These are phyloP conservation scores for Ceratina japonica DNA, from an alignment of 1,140 invertebrate species.

Conservation along the genomic window DNA sequence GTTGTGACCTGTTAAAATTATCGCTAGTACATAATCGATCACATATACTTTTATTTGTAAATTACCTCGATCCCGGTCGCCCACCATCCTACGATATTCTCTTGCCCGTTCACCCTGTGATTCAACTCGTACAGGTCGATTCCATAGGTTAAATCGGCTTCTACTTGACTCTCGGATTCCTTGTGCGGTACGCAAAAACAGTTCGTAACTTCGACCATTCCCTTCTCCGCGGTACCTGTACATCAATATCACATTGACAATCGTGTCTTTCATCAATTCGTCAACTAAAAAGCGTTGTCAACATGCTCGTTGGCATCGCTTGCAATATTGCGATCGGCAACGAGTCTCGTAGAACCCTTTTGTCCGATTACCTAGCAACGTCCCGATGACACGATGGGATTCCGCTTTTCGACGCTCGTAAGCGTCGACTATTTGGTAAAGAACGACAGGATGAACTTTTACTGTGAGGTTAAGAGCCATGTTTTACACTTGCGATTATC, in stretches of 20 bases:
- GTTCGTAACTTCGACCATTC: conserved; percentile 96
- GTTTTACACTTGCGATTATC: conserved; percentile 68
- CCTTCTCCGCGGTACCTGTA: conserved; percentile 92
- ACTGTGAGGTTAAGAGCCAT: conserved; percentile 91
- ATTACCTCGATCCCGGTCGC: conserved; percentile 92
- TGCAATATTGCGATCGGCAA: background rate
- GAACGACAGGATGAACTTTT: conserved; percentile 96
- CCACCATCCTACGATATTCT: conserved; percentile 98
- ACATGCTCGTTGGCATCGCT: too few species aligned
- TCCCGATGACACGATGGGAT: conserved; percentile 96
- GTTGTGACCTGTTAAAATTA: too few species aligned
- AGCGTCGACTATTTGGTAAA: conserved; percentile 98
- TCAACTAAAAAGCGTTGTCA: background rate
- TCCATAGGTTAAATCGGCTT: conserved; percentile 97
- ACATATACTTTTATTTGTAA: too few species aligned
- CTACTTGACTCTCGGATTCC: conserved; percentile 96
- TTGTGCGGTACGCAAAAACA: conserved; percentile 99
- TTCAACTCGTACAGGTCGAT: conserved; percentile 97
- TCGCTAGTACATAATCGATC: too few species aligned
- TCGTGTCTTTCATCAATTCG: background rate
- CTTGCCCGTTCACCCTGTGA: conserved; percentile 92
- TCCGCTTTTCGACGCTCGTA: conserved; percentile 97
- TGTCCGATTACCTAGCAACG: conserved; percentile 92
- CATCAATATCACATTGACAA: too few species aligned
- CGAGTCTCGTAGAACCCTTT: background rate